phyloP scores from a whole-genome alignment of 1,140 invertebrate genomes.

The Babylonia areolata region DNA sequence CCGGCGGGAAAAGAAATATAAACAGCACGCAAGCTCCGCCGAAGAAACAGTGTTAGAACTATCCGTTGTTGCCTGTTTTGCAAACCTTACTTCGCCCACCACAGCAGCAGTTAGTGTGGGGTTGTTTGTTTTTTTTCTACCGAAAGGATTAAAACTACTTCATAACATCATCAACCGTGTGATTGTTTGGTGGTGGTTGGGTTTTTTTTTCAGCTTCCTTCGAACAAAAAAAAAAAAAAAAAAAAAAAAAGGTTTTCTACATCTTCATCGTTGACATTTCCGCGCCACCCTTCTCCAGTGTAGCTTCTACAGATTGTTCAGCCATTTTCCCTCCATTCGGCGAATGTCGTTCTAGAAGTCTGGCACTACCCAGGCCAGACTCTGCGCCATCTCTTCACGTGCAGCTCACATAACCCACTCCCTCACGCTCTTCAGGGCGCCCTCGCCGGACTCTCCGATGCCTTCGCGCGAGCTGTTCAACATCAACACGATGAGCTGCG shows the following conservation, averaged over 20 bases:
- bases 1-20: not conserved
- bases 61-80: not conserved
- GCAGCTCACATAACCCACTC: not conserved
- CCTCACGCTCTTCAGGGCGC: no score
- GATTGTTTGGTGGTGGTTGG: not conserved
- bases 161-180: no score
- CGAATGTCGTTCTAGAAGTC: not conserved
- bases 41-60: not conserved
- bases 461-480: slow-evolving; percentile 59
- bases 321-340: not conserved
- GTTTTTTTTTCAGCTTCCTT: not conserved
- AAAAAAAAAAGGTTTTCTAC: no score
- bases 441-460: slow-evolving; percentile 48
- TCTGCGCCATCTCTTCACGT: not conserved
- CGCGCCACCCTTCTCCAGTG: no score
- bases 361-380: not conserved
- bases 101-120: no score
- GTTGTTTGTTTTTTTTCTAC: no score
- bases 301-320: no score
- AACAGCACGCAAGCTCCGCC: not conserved
- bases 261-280: not conserved
- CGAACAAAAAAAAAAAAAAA: no score
- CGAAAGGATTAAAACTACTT: no score
- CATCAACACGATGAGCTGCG: slow-evolving; percentile 47
- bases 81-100: not conserved